These are phyloP conservation scores for Pipistrellus pipistrellus DNA, from an alignment of 2,797 vertebrate genomes.

Conservation along the genomic window DNA sequence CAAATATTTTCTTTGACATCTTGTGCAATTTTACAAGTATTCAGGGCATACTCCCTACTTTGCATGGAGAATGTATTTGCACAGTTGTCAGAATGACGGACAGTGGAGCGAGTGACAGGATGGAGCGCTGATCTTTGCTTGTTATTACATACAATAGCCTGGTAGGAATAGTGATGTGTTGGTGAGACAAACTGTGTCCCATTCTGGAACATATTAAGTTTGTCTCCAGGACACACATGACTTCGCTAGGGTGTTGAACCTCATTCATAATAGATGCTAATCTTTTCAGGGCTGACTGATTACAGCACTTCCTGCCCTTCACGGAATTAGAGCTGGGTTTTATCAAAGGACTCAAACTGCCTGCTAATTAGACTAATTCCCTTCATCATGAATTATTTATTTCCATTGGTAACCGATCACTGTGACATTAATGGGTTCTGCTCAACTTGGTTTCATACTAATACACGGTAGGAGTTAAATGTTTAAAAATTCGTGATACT, in stretches of 20 bases:
- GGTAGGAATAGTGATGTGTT: slow-evolving; percentile 90
- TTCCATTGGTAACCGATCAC: slow-evolving; percentile 97
- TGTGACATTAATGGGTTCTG: slow-evolving; percentile 96
- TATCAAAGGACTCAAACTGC: slow-evolving; percentile 99
- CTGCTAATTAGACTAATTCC: slow-evolving; percentile 99
- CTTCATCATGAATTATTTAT: slow-evolving; percentile 99
- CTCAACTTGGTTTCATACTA: slow-evolving; percentile 95
- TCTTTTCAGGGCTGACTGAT: slow-evolving; percentile 99
- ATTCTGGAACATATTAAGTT: slow-evolving; percentile 97
- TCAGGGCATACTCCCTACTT: slow-evolving; percentile 89
- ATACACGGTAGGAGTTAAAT: slow-evolving; percentile 92
- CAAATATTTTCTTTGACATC: slow-evolving; percentile 87
- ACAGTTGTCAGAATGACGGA: slow-evolving; percentile 96
- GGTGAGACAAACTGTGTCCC: slow-evolving; percentile 94
- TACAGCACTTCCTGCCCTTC: slow-evolving; percentile 98
- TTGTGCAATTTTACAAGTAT: slow-evolving; percentile 87
- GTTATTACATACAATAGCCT: slow-evolving; percentile 94
- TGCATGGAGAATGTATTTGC: slow-evolving; percentile 95
- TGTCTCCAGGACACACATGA: slow-evolving; percentile 98
- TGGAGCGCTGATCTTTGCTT: slow-evolving; percentile 88
- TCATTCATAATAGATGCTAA: slow-evolving; percentile 99
- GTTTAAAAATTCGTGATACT: slow-evolving; percentile 90
- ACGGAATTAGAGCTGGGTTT: slow-evolving; percentile 96
- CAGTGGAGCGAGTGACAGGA: slow-evolving; percentile 90
- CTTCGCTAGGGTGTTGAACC: slow-evolving; percentile 96